Evolutionary conservation across 2,888 invertebrate genomes (phyloP).

Genomic region (Macaria liturata): DNA sequence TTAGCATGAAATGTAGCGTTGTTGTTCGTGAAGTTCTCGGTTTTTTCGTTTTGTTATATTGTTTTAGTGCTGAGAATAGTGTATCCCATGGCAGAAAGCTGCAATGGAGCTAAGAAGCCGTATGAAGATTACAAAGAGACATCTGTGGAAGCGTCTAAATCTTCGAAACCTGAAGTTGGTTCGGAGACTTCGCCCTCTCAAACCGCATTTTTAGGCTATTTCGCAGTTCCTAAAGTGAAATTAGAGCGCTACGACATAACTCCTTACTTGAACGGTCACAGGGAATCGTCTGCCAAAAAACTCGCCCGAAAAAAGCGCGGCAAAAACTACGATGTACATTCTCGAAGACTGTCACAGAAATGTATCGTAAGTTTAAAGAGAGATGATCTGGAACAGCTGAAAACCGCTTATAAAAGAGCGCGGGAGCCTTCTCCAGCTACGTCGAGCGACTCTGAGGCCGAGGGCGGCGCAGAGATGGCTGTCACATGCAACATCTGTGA

Average conservation of each 20-base stretch:
- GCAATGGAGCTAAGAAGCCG: conserved; percentile 50
- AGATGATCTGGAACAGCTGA: conserved; percentile 51
- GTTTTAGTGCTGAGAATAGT: conserved; percentile 45
- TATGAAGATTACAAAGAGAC: conserved; percentile 21
- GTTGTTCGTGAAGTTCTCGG: conserved; percentile 47
- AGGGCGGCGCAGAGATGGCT: conserved; percentile 38
- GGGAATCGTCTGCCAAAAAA: not conserved
- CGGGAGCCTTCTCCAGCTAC: conserved; percentile 9
- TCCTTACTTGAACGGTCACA: conserved; percentile 43
- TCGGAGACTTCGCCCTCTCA: conserved; percentile 43
- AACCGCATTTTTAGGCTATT: conserved; percentile 54
- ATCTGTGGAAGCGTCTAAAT: conserved; percentile 30
- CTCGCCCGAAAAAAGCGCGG: conserved; percentile 3
- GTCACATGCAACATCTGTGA: conserved; percentile 65
- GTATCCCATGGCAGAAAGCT: conserved; percentile 49
- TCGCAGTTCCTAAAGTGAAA: conserved; percentile 51
- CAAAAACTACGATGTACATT: conserved; percentile 21
- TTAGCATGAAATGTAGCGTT: conserved; percentile 43
- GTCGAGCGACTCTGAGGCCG: conserved; percentile 43
- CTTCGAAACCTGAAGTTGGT: conserved; percentile 22
- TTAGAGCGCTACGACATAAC: conserved; percentile 56
- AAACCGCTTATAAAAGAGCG: conserved; percentile 28
- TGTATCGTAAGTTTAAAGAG: conserved; percentile 53
- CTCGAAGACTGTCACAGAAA: conserved; percentile 35
- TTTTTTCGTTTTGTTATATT: conserved; percentile 55